Evolutionary conservation across 2,888 invertebrate genomes (phyloP).

Genomic region (Conchocele bisecta): DNA sequence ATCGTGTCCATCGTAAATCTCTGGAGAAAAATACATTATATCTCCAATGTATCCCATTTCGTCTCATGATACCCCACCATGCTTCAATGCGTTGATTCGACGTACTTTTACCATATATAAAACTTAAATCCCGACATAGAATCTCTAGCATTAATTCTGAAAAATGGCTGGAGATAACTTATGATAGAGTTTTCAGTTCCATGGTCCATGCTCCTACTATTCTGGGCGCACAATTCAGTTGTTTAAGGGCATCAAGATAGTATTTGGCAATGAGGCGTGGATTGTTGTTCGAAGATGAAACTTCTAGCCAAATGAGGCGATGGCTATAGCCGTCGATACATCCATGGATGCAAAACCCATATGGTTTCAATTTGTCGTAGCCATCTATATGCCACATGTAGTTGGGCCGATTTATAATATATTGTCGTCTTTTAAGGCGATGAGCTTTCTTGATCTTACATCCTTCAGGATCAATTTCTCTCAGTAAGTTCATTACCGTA

Average conservation of each 20-base stretch:
- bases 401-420: conserved; percentile 27
- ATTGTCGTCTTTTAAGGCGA: conserved; percentile 16
- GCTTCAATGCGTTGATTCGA: conserved; percentile 30
- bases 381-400: conserved; percentile 42
- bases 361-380: conserved; percentile 44
- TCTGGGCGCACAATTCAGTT: conserved; percentile 3
- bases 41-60: conserved; percentile 8
- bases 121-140: conserved; percentile 4
- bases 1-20: conserved; percentile 5
- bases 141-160: neutral
- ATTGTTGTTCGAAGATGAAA: conserved; percentile 28
- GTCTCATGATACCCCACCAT: conserved; percentile 22
- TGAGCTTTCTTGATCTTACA: conserved; percentile 13
- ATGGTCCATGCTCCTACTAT: conserved; percentile 12
- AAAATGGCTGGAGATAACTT: conserved; percentile 18
- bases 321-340: conserved; percentile 31
- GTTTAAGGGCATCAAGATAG: conserved; percentile 8
- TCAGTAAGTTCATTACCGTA: conserved; percentile 16
- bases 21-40: conserved; percentile 5
- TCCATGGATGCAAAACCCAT: conserved; percentile 37
- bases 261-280: conserved; percentile 25
- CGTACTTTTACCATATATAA: conserved; percentile 21
- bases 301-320: conserved; percentile 29
- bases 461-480: conserved; percentile 24
- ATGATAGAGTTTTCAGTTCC: conserved; percentile 28